A percentile compares a stretch with the other conserved stretches of the same genome.
phyloP scores from a whole-genome alignment of 2,113 vertebrate species.

The Cyprinus carpio region DNA sequence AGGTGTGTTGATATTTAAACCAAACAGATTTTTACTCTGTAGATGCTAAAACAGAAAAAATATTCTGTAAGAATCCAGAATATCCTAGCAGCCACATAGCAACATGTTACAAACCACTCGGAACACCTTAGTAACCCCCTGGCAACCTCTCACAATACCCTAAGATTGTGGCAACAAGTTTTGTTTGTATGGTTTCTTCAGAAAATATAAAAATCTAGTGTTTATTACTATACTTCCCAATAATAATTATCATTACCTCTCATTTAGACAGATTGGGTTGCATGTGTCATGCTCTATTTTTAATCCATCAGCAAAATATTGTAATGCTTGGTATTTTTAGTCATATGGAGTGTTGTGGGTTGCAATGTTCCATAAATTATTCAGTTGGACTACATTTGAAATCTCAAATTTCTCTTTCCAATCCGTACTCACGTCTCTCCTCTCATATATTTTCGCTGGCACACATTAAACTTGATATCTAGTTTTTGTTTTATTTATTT shows the following conservation, averaged over 20 bases:
- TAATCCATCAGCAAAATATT: background rate
- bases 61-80: too few relatives aligned
- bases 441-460: background rate
- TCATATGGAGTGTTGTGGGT: background rate
- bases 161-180: too few relatives aligned
- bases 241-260: background rate
- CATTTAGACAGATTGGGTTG: background rate
- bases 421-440: background rate
- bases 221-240: background rate
- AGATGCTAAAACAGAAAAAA: too few relatives aligned
- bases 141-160: too few relatives aligned
- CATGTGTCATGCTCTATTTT: background rate
- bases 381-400: background rate
- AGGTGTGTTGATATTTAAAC: too few relatives aligned
- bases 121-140: too few relatives aligned
- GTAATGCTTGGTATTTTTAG: background rate
- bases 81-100: too few relatives aligned
- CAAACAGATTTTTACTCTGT: too few relatives aligned
- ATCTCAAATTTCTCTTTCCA: background rate
- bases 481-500: too few relatives aligned
- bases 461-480: background rate
- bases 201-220: background rate
- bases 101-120: too few relatives aligned
- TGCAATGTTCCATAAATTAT: background rate
- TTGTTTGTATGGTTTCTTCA: background rate